Evolutionary conservation across 1,140 invertebrate species (phyloP).

Genomic region (Ceratosolen solmsi): DNA sequence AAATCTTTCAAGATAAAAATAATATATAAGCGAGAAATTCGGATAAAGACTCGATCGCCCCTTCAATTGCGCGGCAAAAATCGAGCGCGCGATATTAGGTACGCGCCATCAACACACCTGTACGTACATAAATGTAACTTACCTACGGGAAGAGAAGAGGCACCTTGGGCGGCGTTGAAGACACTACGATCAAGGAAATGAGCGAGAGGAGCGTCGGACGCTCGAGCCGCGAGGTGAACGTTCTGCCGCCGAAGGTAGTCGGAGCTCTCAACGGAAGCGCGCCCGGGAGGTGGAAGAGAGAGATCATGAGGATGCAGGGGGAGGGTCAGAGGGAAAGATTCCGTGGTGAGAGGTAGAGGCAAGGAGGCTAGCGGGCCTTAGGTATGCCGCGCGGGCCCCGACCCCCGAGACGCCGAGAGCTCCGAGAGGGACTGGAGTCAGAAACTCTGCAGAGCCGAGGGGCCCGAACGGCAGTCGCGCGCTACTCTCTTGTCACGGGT

Average conservation of each 20-base stretch:
- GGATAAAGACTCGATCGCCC: background rate
- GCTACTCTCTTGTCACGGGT: slow-evolving; percentile 43
- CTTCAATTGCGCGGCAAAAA: background rate
- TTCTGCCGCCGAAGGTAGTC: background rate
- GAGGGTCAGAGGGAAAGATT: background rate
- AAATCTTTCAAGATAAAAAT: too few species aligned
- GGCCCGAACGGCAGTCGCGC: slow-evolving; percentile 30
- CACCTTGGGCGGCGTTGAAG: background rate
- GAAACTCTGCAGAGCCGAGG: background rate
- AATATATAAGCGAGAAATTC: too few species aligned
- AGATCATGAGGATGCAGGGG: background rate
- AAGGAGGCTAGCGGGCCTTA: background rate
- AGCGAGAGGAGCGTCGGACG: background rate
- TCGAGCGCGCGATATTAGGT: background rate
- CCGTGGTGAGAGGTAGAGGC: background rate
- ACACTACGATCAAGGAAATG: background rate
- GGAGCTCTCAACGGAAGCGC: background rate
- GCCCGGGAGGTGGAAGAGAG: background rate
- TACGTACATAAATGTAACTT: background rate
- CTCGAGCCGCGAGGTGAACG: slow-evolving; percentile 22
- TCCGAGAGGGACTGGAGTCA: slow-evolving; percentile 3
- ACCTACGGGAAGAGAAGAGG: background rate
- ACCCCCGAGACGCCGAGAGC: background rate
- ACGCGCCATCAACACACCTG: background rate
- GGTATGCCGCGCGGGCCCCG: slow-evolving; percentile 32